A percentile compares a stretch with the other conserved stretches of the same genome.
Conservation (phyloP, 2,888 invertebrate genomes). For the Ariolimax columbianus region DNA sequence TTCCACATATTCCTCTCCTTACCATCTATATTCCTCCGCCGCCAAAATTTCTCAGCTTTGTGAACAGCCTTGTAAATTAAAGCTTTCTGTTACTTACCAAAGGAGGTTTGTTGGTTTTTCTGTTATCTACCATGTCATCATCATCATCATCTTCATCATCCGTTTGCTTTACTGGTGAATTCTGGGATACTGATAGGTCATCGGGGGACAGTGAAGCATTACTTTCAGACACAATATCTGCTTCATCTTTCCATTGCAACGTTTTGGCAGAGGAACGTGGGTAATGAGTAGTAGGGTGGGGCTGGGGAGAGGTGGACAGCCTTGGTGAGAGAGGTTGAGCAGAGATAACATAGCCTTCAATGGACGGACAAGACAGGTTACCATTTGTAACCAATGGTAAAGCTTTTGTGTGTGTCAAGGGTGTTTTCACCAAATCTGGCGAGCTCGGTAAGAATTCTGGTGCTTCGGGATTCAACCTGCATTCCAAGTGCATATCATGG, state of each 20-base stretch:
- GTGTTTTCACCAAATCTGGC: conserved; percentile 66
- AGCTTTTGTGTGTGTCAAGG: conserved; percentile 62
- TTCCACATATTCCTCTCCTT: too few species aligned
- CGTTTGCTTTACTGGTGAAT: background rate
- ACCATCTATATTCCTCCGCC: too few species aligned
- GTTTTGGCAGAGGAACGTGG: conserved; percentile 8
- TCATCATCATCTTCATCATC: background rate
- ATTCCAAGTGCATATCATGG: conserved; percentile 57
- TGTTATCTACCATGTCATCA: background rate
- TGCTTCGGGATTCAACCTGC: conserved; percentile 70
- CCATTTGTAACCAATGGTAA: conserved; percentile 62
- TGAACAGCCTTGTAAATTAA: too few species aligned
- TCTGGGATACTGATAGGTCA: background rate
- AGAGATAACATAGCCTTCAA: conserved; percentile 29
- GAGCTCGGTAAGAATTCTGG: conserved; percentile 69
- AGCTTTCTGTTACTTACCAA: too few species aligned
- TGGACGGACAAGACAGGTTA: conserved; percentile 49
- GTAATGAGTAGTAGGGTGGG: background rate
- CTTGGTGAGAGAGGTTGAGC: background rate
- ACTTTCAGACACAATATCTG: conserved; percentile 7
- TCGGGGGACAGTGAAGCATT: background rate
- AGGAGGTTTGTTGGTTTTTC: too few species aligned
- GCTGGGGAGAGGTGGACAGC: background rate
- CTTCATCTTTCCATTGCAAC: conserved; percentile 15
- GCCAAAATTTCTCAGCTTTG: too few species aligned